Percentiles rank a stretch among this genome's conserved stretches.
These are phyloP conservation scores for Molorchus minor DNA, from an alignment of 2,888 invertebrate species.

Conservation along the genomic window DNA sequence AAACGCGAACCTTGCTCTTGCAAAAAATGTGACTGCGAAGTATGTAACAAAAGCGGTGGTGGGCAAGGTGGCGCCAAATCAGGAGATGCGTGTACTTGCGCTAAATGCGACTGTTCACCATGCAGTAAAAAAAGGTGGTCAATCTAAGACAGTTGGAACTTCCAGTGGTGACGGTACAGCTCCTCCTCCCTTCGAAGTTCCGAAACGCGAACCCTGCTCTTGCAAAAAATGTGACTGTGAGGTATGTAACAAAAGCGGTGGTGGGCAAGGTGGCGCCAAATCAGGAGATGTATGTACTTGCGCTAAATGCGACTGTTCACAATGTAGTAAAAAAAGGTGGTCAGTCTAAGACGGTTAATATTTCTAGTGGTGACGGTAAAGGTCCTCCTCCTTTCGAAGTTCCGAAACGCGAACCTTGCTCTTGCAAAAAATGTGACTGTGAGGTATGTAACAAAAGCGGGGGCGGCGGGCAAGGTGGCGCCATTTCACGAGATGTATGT, in stretches of 20 bases:
- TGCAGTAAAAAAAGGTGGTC: too few species aligned
- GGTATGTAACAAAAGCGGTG: conserved; percentile 36
- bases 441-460: not conserved
- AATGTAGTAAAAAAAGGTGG: not conserved
- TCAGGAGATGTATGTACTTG: not conserved
- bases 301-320: not conserved
- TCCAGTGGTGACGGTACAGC: not conserved
- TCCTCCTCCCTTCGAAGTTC: conserved; percentile 38
- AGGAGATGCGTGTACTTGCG: not conserved
- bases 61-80: not conserved
- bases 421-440: conserved; percentile 1
- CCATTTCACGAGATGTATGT: not conserved
- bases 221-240: conserved; percentile 38
- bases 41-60: conserved; percentile 36
- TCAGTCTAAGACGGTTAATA: too few species aligned
- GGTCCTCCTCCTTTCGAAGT: not conserved
- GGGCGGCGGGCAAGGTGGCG: not conserved
- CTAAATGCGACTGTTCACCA: not conserved
- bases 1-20: conserved; percentile 33
- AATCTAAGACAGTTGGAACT: not conserved
- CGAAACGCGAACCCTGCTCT: conserved; percentile 27
- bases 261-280: not conserved
- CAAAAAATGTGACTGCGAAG: conserved; percentile 33
- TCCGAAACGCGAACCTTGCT: not conserved
- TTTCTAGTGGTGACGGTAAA: not conserved